A percentile compares a stretch with the other conserved stretches of the same genome.
Evolutionary conservation across 2,888 invertebrate genomes (phyloP).

Genomic region (Orgyia antiqua): DNA sequence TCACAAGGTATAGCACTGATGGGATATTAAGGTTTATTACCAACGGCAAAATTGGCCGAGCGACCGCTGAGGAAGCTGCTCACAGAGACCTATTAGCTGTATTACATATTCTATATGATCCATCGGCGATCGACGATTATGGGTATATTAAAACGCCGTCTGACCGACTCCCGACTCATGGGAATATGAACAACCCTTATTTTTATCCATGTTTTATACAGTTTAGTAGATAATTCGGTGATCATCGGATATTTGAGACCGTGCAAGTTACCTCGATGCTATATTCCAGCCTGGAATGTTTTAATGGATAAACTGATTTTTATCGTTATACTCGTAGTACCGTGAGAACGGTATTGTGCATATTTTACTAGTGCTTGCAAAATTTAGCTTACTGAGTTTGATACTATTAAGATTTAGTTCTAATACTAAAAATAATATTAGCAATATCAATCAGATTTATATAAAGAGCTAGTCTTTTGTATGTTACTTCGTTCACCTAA

Average conservation of each 20-base stretch:
- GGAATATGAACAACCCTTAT: slow-evolving; percentile 59
- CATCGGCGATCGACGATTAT: slow-evolving; percentile 67
- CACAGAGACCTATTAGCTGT: slow-evolving; percentile 70
- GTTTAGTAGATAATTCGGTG: slow-evolving; percentile 70
- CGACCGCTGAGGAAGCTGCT: slow-evolving; percentile 77
- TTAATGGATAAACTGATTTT: slow-evolving; percentile 48
- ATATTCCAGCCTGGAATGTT: slow-evolving; percentile 47
- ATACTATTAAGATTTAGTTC: no score
- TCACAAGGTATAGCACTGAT: slow-evolving; percentile 62
- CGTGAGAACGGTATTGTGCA: slow-evolving; percentile 39
- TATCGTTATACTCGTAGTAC: slow-evolving; percentile 27
- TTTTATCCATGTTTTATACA: slow-evolving; percentile 70
- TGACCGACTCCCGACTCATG: slow-evolving; percentile 61
- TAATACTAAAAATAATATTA: no score
- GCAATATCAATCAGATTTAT: no score
- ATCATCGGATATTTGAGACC: slow-evolving; percentile 47
- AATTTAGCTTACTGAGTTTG: no score
- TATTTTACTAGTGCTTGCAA: no score
- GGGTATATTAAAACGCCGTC: slow-evolving; percentile 70
- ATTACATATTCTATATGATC: slow-evolving; percentile 74
- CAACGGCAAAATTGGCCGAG: slow-evolving; percentile 67
- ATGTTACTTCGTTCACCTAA: no score
- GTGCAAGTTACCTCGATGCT: slow-evolving; percentile 49
- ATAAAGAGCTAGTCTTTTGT: no score
- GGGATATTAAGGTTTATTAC: slow-evolving; percentile 74